Base-by-base conservation (phyloP, 1,140 invertebrate species). In the Caenorhabditis tropicalis region DNA sequence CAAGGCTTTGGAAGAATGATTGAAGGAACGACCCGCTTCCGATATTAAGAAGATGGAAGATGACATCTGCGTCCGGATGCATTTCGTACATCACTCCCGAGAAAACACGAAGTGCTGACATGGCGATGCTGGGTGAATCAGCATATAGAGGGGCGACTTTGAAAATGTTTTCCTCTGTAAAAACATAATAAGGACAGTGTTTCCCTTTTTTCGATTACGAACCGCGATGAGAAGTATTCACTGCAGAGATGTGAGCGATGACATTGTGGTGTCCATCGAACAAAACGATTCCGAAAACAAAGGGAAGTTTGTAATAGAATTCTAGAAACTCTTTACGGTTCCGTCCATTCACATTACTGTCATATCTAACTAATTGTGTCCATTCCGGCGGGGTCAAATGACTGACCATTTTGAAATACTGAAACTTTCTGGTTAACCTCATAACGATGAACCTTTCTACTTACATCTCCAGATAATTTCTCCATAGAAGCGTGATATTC, bases 31-130 rank as follows among this genome's bases (percentile, higher is more conserved):
- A 15, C 7, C 65, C 65, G 31, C 65, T 74, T 74, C 65, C 65
- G 24, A 74, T 5, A 12, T 74, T 15, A 24, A 74, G 65, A 3
- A 74, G n/a, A 43, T 74, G 65, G 39, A 74, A 74, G 7, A 74
- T 43, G 65, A 74, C 65, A 36, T 46, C 39, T 15, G 65, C 65
- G 15, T 74, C 65, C 65, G 65, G 65, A 46, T 74, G 65, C 65
- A 74, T 24, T 46, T 74, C 65, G 65, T 21, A 74, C 65, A 74
- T 74, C 36, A 74, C 65, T 74, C 65, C 65, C 16, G 65, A 74
- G 65, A 74, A 74, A n/a, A 74, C 65, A 24, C 65, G 65, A 46
- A 74, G 65, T 21, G 65, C 65, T 74, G 65, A 74, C 65, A 74
- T 74, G 36, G 65, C 65, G 46, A 74, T 74, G 10, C 49, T 49